Conservation (phyloP, 2,113 vertebrate genomes). For the Corythaeola cristata region DNA sequence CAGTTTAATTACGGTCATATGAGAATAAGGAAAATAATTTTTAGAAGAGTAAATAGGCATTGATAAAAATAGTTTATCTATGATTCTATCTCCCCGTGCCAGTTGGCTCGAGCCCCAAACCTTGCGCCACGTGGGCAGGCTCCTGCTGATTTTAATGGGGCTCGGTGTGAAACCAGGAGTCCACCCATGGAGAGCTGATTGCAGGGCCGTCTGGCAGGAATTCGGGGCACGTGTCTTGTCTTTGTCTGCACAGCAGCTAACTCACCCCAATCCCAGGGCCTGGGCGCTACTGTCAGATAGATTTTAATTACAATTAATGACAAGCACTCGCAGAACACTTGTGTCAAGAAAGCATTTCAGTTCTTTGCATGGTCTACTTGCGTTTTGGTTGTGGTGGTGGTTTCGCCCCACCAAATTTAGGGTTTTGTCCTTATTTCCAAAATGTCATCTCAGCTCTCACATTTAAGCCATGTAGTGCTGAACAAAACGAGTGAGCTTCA, state of each 20-base stretch:
- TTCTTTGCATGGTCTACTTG: fast-evolving
- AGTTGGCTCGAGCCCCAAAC: not conserved
- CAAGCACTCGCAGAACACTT: not conserved
- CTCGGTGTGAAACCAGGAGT: not conserved
- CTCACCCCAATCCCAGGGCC: not conserved
- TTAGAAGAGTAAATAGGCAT: not conserved
- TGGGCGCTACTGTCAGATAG: fast-evolving
- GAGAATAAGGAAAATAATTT: not conserved
- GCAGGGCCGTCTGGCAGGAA: not conserved
- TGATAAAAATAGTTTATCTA: not conserved
- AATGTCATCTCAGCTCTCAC: fast-evolving
- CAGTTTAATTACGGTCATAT: fast-evolving
- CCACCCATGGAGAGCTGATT: not conserved
- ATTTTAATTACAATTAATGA: not conserved
- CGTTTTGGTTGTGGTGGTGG: not conserved
- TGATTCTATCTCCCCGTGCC: fast-evolving
- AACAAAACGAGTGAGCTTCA: not conserved
- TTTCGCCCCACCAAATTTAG: not conserved
- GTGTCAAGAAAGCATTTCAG: not conserved
- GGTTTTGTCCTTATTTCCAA: not conserved
- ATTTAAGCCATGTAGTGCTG: not conserved
- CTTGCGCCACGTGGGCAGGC: fast-evolving
- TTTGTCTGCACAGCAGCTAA: not conserved
- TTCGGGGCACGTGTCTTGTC: not conserved
- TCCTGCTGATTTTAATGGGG: not conserved